Base-by-base conservation (phyloP, 2,888 invertebrate species). In the Junonia oenone region DNA sequence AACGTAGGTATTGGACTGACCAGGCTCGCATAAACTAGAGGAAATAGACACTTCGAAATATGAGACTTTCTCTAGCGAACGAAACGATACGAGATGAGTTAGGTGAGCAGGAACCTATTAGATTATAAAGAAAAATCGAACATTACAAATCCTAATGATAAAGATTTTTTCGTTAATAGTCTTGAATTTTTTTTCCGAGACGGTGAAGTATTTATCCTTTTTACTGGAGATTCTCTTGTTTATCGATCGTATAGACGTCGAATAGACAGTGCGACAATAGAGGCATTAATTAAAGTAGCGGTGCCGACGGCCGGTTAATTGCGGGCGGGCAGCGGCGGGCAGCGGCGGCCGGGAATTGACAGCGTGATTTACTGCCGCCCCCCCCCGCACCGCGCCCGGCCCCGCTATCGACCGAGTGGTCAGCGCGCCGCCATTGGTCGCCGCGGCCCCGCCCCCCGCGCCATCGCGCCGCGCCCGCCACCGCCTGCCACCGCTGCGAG, bases 341-440 rank as follows among this genome's bases (percentile, higher is more conserved):
- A 45, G 61, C 61, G 60, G 58, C 58, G 65, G 59, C 29, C 58
- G 59, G 52, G 63, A 67, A 67, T 57, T 69, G 63, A 61, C 66
- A 63, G 56, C 55, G 67, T 66, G 68, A 68, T 69, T 66, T 67
- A 71, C 62, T 67, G 58, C 61, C 57, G 37, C 61, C 63, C 47
- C 45, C 33, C 62, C 56, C 56, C 61, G 47, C 50, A 27, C 47
- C 45, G 8, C 29, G 17, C 31, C 9, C 11, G 6, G 5, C 46
- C 19, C 22, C 47, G 6, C 47, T 47, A 19, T 22, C 37, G 52
- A 6, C 27, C 37, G 33, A 63, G 63, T 66, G 74, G 75, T 63
- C 71, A 68, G 68, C 63, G 70, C 69, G 64, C 51, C 55, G 68
- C 61, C 49, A 75, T 76, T 78, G 79, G 77, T 52, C 66, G 64